These are phyloP conservation scores for Pomatorhinus ruficollis DNA, from an alignment of 2,113 vertebrate genomes.

Conservation along the genomic window DNA sequence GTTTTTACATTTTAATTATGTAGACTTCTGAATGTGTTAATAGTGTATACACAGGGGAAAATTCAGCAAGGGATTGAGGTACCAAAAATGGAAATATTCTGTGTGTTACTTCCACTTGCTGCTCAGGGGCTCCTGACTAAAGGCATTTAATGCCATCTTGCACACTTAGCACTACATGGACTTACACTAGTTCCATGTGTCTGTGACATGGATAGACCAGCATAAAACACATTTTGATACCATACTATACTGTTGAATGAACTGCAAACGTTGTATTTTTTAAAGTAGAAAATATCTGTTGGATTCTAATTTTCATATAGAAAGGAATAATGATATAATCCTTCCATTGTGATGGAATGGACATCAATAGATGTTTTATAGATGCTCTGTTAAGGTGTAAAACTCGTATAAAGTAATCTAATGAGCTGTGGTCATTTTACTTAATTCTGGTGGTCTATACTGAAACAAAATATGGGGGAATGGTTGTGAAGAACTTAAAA, in stretches of 20 bases:
- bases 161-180: rapidly evolving
- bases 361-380: not conserved
- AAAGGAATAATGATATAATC: not conserved
- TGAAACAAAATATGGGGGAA: not conserved
- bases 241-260: not conserved
- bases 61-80: not conserved
- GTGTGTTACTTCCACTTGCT: not conserved
- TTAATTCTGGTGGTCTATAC: not conserved
- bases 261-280: not conserved
- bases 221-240: not conserved
- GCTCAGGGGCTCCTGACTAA: not conserved
- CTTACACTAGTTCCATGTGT: not conserved
- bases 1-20: not conserved
- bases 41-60: not conserved
- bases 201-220: not conserved
- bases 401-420: not conserved
- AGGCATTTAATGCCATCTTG: not conserved
- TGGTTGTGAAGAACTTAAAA: not conserved
- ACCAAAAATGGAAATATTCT: constrained; percentile 1
- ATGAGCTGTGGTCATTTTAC: not conserved
- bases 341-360: not conserved
- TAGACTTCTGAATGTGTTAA: constrained; percentile 22
- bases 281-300: not conserved
- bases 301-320: not conserved
- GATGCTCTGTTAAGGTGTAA: not conserved